These are phyloP conservation scores for Bucco capensis DNA, from an alignment of 2,113 vertebrate species.

Conservation along the genomic window DNA sequence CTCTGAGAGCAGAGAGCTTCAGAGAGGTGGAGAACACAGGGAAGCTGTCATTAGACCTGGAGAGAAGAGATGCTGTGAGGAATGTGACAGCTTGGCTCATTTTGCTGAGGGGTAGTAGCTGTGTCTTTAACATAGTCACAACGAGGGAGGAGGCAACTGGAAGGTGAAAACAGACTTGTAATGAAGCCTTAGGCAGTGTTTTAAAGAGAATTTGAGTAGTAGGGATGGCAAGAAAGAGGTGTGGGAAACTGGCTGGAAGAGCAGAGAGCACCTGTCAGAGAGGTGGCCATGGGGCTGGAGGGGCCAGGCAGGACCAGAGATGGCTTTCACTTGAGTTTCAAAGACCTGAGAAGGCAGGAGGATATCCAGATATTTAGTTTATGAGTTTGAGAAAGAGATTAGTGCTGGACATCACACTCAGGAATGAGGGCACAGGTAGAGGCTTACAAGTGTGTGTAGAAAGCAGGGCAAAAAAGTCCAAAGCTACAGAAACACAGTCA, in stretches of 20 bases:
- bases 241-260: background rate
- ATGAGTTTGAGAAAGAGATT: background rate
- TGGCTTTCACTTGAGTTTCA: background rate
- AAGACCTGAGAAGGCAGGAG: background rate
- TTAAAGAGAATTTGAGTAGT: background rate
- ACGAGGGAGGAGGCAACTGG: background rate
- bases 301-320: background rate
- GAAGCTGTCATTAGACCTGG: background rate
- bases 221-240: background rate
- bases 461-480: background rate
- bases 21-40: background rate
- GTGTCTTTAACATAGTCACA: background rate
- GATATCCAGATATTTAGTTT: background rate
- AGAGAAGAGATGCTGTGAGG: background rate
- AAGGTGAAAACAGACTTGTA: background rate
- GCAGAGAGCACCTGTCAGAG: background rate
- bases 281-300: background rate
- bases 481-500: background rate
- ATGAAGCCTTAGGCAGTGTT: background rate
- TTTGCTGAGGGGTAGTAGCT: background rate
- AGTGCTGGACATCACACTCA: fast-evolving
- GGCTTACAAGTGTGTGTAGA: background rate
- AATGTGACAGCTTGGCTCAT: background rate
- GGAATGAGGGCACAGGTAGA: background rate
- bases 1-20: background rate